A percentile compares a stretch with the other conserved stretches of the same genome.
These are phyloP conservation scores for Argyrosomus regius DNA, from an alignment of 2,797 vertebrate species.

Conservation along the genomic window DNA sequence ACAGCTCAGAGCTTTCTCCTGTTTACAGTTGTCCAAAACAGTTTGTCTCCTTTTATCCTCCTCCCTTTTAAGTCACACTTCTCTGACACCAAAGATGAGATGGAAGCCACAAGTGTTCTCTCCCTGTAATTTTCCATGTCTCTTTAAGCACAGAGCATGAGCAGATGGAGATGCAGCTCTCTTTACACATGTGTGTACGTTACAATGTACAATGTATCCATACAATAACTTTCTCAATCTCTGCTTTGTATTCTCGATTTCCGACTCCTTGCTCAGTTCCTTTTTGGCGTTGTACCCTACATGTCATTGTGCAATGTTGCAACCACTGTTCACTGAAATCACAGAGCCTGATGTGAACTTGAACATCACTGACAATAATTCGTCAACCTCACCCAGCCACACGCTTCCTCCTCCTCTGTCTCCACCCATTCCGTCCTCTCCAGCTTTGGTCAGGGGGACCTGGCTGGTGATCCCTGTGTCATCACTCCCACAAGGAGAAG, in stretches of 20 bases:
- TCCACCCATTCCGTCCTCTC: conserved; percentile 36
- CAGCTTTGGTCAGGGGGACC: conserved; percentile 57
- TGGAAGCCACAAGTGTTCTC: conserved; percentile 77
- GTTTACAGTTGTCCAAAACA: conserved; percentile 75
- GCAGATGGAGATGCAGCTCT: conserved; percentile 79
- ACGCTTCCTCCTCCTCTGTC: conserved; percentile 28
- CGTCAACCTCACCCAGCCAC: conserved; percentile 17
- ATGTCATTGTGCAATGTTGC: conserved; percentile 53
- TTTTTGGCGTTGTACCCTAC: conserved; percentile 29
- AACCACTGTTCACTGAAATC: conserved; percentile 40
- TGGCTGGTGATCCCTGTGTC: conserved; percentile 55
- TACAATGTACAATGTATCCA: conserved; percentile 54
- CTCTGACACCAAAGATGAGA: conserved; percentile 76
- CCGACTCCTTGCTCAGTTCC: conserved; percentile 54
- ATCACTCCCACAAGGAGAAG: conserved; percentile 51
- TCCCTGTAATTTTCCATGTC: conserved; percentile 81
- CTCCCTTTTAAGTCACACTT: conserved; percentile 78
- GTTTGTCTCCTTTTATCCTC: conserved; percentile 73
- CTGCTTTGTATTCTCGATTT: conserved; percentile 57
- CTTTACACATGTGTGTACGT: conserved; percentile 51
- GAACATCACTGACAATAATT: conserved; percentile 41
- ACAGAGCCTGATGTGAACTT: conserved; percentile 45
- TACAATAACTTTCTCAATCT: conserved; percentile 49
- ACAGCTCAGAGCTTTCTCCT: conserved; percentile 61
- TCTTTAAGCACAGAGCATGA: conserved; percentile 68